phyloP scores from a whole-genome alignment of 2,888 invertebrate genomes.

The Platycheirus rosarum region DNA sequence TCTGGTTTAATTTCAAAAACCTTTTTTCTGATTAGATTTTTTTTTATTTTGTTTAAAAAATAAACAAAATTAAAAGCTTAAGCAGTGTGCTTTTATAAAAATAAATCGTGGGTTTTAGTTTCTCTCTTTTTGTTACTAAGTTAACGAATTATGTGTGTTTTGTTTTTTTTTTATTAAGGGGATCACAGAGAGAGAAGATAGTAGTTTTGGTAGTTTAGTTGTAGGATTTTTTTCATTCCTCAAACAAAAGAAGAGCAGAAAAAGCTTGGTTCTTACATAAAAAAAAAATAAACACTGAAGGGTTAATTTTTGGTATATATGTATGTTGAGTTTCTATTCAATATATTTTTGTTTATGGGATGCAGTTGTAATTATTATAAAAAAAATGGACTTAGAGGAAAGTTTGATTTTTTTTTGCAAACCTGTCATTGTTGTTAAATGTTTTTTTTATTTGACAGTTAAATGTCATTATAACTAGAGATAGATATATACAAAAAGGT shows the following conservation, averaged over 20 bases:
- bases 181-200: constrained; percentile 73
- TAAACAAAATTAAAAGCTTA: constrained; percentile 51
- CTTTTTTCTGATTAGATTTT: constrained; percentile 18
- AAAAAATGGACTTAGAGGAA: not conserved
- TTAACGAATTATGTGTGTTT: constrained; percentile 69
- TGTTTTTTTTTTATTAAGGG: constrained; percentile 36
- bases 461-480: too few species aligned
- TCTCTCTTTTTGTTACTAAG: constrained; percentile 47
- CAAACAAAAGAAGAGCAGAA: constrained; percentile 31
- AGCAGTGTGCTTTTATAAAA: constrained; percentile 62
- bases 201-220: constrained; percentile 54
- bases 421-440: too few species aligned
- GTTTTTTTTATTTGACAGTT: too few species aligned
- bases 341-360: constrained; percentile 27
- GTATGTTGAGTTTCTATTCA: constrained; percentile 51
- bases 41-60: constrained; percentile 31
- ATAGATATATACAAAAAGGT: too few species aligned
- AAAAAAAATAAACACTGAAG: constrained; percentile 13
- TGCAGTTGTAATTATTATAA: constrained; percentile 10
- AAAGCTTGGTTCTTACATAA: constrained; percentile 47
- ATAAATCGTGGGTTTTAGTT: constrained; percentile 65
- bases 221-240: constrained; percentile 25
- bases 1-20: constrained; percentile 28
- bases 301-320: constrained; percentile 59
- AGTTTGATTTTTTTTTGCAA: constrained; percentile 7